Evolutionary conservation across 2,888 invertebrate genomes (phyloP).

Genomic region (Catocala nupta): DNA sequence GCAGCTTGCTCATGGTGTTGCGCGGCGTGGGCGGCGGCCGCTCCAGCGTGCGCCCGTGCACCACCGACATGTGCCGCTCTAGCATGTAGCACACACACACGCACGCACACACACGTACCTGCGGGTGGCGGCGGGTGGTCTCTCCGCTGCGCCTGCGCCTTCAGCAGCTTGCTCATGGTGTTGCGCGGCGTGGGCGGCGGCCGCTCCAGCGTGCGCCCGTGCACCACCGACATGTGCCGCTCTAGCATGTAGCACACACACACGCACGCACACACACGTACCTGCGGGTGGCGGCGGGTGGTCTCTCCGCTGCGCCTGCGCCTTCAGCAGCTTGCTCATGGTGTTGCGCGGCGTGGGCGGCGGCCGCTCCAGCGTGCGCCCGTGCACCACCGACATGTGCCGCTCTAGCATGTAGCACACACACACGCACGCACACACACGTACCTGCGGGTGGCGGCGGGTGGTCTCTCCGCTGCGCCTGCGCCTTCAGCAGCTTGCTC

Average conservation of each 20-base stretch:
- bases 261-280: too few relatives aligned
- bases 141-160: too few relatives aligned
- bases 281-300: conserved; percentile 13
- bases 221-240: conserved; percentile 75
- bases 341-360: conserved; percentile 83
- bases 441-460: conserved; percentile 15
- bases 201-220: too few relatives aligned
- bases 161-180: too few relatives aligned
- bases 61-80: too few relatives aligned
- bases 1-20: too few relatives aligned
- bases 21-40: too few relatives aligned
- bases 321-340: conserved; percentile 85
- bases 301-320: conserved; percentile 69
- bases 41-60: too few relatives aligned
- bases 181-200: too few relatives aligned
- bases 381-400: conserved; percentile 75
- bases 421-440: not conserved
- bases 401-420: conserved; percentile 79
- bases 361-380: conserved; percentile 79
- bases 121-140: too few relatives aligned
- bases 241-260: conserved; percentile 79
- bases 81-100: too few relatives aligned
- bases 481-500: conserved; percentile 84
- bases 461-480: conserved; percentile 64
- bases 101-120: too few relatives aligned